These are phyloP conservation scores for Carcharodon carcharias DNA, from an alignment of 2,797 vertebrate species.

Conservation along the genomic window DNA sequence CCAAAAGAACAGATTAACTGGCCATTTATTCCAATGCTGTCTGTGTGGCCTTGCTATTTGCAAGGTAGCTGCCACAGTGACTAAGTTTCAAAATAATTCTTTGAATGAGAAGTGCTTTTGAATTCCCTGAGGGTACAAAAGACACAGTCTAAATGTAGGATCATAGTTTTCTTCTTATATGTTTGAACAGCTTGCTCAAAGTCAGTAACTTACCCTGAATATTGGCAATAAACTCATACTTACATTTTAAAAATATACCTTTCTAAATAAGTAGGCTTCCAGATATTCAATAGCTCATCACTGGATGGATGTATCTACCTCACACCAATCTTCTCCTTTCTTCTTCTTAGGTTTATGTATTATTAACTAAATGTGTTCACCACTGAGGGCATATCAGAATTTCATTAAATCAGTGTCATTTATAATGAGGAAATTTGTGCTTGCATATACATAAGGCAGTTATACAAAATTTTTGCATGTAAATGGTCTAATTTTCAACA, in stretches of 20 bases:
- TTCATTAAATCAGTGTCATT: conserved; percentile 26
- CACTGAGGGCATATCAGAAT: conserved; percentile 28
- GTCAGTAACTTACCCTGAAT: neutral
- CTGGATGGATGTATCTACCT: neutral
- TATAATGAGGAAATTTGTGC: conserved; percentile 21
- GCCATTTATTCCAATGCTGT: neutral
- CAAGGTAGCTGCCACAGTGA: neutral
- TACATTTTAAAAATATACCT: neutral
- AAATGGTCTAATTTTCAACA: conserved; percentile 27
- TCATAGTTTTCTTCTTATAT: neutral
- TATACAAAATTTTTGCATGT: conserved; percentile 23
- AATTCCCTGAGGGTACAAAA: neutral
- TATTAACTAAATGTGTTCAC: conserved; percentile 15
- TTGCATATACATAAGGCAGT: conserved; percentile 24
- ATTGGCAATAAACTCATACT: neutral
- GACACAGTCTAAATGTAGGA: neutral
- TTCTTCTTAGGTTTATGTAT: neutral
- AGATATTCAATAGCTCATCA: neutral
- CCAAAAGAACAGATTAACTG: neutral
- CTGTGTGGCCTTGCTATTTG: neutral
- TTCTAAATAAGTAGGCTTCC: neutral
- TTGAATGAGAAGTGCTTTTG: neutral
- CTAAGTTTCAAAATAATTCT: neutral
- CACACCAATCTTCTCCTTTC: neutral
- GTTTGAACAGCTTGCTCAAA: neutral